phyloP scores from a whole-genome alignment of 2,888 invertebrate species.

The Drosophila siamana region DNA sequence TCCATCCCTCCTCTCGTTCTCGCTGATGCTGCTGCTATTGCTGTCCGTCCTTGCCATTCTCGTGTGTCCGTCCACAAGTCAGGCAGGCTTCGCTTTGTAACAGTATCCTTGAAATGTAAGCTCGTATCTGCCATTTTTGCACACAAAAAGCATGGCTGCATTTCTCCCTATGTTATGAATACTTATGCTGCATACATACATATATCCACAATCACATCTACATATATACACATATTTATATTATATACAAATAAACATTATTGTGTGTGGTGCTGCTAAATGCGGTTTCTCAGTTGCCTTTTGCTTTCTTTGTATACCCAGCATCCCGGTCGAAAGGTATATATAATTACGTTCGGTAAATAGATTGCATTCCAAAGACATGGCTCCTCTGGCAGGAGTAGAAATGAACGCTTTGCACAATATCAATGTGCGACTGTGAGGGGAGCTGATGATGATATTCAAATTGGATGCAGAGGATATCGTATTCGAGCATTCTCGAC shows the following conservation, averaged over 20 bases:
- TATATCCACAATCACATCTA: constrained; percentile 18
- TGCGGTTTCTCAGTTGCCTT: constrained; percentile 60
- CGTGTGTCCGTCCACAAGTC: background rate
- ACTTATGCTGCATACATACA: constrained; percentile 37
- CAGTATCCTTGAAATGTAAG: constrained; percentile 76
- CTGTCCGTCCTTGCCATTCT: background rate
- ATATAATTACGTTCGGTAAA: background rate
- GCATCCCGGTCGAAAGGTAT: background rate
- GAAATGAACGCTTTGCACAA: background rate
- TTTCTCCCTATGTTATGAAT: constrained; percentile 58
- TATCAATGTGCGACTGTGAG: background rate
- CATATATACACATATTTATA: constrained; percentile 40
- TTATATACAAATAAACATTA: constrained; percentile 58
- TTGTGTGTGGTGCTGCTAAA: constrained; percentile 63
- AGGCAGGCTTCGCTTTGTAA: constrained; percentile 59
- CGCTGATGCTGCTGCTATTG: background rate
- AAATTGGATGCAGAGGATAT: background rate
- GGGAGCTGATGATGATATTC: background rate
- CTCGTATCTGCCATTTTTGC: constrained; percentile 67
- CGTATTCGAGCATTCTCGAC: background rate
- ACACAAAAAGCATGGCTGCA: constrained; percentile 63
- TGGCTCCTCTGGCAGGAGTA: background rate
- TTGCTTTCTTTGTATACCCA: constrained; percentile 26
- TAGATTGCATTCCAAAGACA: background rate
- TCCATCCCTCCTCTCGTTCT: background rate